These are phyloP conservation scores for Stichodactyla helianthus DNA, from an alignment of 64 coral and sea anemone genomes.

Conservation along the genomic window DNA sequence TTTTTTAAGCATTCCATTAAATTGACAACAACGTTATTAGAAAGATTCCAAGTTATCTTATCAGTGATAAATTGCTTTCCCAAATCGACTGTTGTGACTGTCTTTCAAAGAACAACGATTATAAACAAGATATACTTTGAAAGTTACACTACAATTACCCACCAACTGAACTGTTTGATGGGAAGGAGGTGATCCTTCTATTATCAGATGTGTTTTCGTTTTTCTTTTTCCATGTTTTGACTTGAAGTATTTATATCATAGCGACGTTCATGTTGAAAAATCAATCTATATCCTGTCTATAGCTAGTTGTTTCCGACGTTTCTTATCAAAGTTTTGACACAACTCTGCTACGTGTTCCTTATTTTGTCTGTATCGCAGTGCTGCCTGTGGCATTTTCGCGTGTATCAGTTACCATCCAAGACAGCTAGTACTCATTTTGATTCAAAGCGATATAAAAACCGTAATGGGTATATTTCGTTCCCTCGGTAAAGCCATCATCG, in stretches of 20 bases:
- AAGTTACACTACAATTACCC: neutral
- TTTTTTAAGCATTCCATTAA: slow-evolving; percentile 14
- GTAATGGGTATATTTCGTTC: neutral
- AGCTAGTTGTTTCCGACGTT: slow-evolving; percentile 20
- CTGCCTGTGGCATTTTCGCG: neutral
- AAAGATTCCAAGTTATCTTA: neutral
- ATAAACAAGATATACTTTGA: neutral
- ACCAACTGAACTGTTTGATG: neutral
- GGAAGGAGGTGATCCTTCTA: neutral
- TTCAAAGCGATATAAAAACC: neutral
- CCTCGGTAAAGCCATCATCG: neutral
- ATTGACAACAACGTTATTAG: slow-evolving; percentile 1
- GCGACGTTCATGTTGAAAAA: neutral
- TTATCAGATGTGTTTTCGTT: neutral
- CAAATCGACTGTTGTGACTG: slow-evolving; percentile 8
- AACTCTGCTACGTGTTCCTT: neutral
- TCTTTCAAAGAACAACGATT: neutral
- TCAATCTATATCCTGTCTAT: slow-evolving; percentile 16
- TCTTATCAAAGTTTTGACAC: slow-evolving; percentile 19
- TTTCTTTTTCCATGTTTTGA: slow-evolving; percentile 9
- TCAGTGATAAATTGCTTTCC: slow-evolving; percentile 13
- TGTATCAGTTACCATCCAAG: slow-evolving; percentile 7
- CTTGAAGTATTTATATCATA: slow-evolving; percentile 7
- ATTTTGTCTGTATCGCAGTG: neutral
- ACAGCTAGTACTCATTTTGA: neutral